phyloP scores from a whole-genome alignment of 2,113 vertebrate genomes.

The Acrocephalus kingi region DNA sequence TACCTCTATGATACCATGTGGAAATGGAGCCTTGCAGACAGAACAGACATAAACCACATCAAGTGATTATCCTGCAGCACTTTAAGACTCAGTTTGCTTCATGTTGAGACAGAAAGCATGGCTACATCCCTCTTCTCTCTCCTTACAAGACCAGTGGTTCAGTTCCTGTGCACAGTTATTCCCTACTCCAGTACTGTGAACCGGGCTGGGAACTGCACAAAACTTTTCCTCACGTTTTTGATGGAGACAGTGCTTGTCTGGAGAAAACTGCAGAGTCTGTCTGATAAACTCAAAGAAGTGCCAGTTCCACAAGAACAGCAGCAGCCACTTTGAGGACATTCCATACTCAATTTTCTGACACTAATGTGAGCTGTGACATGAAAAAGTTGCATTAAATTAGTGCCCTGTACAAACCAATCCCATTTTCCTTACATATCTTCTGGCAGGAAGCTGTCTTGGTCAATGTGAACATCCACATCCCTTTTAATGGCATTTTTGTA shows the following conservation, averaged over 20 bases:
- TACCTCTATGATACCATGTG: background rate
- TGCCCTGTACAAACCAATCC: background rate
- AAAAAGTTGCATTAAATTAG: background rate
- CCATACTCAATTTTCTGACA: background rate
- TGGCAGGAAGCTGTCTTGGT: slow-evolving; percentile 88
- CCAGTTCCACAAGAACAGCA: background rate
- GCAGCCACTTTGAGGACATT: background rate
- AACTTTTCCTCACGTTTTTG: background rate
- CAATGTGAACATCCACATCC: slow-evolving; percentile 87
- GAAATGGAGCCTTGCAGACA: background rate
- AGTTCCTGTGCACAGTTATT: background rate
- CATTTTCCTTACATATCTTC: slow-evolving; percentile 85
- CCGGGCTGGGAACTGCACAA: background rate
- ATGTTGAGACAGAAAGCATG: background rate
- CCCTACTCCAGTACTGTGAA: background rate
- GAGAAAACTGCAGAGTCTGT: background rate
- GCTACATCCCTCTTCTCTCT: background rate
- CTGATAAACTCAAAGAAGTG: background rate
- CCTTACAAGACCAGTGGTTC: background rate
- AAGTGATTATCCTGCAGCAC: background rate
- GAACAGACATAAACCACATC: background rate
- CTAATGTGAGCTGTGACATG: background rate
- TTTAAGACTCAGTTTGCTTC: background rate
- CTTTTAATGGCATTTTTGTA: slow-evolving; percentile 90
- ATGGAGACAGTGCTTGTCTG: background rate